A percentile compares a stretch with the other conserved stretches of the same genome.
Conservation (phyloP, 2,888 invertebrate genomes). For the Rhaphigaster nebulosa region DNA sequence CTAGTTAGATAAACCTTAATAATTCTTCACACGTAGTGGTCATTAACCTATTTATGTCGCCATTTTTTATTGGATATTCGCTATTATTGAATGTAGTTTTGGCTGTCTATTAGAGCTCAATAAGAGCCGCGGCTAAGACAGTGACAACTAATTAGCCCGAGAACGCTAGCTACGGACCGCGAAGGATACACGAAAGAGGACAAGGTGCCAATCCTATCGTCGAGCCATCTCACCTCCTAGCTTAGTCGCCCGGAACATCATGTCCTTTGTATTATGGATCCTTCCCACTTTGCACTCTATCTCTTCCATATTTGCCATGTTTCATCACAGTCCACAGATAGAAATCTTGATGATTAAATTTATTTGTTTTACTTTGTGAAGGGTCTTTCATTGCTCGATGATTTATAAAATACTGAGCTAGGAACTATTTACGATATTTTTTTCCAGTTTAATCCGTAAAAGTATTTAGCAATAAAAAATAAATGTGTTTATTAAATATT, state of each 20-base stretch:
- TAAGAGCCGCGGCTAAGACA: neutral
- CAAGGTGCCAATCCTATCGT: neutral
- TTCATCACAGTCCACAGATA: neutral
- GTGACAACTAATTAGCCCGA: neutral
- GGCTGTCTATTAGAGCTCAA: neutral
- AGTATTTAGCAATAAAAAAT: no score
- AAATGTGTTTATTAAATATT: no score
- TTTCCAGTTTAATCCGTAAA: no score
- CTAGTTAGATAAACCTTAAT: neutral
- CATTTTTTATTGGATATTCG: neutral
- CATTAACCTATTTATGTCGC: neutral
- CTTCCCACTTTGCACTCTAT: neutral
- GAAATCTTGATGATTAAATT: neutral
- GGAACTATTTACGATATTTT: no score
- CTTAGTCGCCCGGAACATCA: neutral
- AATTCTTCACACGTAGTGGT: neutral
- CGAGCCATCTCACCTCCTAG: constrained; percentile 5
- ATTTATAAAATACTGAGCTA: neutral
- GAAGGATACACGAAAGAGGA: constrained; percentile 41
- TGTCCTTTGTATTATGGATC: constrained; percentile 10
- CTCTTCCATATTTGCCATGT: neutral
- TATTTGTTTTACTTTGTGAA: neutral
- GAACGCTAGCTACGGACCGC: neutral
- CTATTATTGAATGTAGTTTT: neutral
- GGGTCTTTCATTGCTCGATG: neutral